Conservation (phyloP, 1,140 invertebrate species). For the Stegodyphus mimosarum region DNA sequence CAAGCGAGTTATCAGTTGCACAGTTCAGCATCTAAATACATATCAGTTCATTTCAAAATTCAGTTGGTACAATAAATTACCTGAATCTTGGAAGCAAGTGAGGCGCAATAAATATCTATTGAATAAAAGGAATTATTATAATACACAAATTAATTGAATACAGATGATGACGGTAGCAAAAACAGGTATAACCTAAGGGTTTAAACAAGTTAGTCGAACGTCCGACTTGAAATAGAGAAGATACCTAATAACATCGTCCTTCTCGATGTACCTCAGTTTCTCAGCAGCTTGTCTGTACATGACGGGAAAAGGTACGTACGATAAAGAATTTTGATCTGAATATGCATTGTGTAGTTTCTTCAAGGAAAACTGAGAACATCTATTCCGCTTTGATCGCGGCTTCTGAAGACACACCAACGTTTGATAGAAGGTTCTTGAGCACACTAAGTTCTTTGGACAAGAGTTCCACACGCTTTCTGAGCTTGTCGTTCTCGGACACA, state of each 20-base stretch:
- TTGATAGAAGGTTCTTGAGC: slow-evolving; percentile 78
- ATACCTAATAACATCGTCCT: slow-evolving; percentile 49
- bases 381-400: slow-evolving; percentile 46
- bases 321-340: not conserved
- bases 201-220: slow-evolving; percentile 15
- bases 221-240: slow-evolving; percentile 46
- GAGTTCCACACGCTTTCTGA: slow-evolving; percentile 91
- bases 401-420: slow-evolving; percentile 63
- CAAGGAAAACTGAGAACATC: not conserved
- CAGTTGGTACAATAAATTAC: too few relatives aligned
- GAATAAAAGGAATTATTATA: too few relatives aligned
- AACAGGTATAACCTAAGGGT: not conserved
- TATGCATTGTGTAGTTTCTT: not conserved
- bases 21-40: too few relatives aligned
- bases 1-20: too few relatives aligned
- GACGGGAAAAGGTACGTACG: slow-evolving; percentile 13
- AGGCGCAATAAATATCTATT: too few relatives aligned
- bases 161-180: not conserved
- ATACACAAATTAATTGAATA: not conserved
- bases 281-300: slow-evolving; percentile 13
- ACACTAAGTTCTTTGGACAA: slow-evolving; percentile 92
- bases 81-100: too few relatives aligned
- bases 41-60: too few relatives aligned
- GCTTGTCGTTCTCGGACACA: slow-evolving; percentile 89
- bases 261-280: slow-evolving; percentile 36